These are phyloP conservation scores for Saxidomus purpurata DNA, from an alignment of 1,140 invertebrate genomes.

Conservation along the genomic window DNA sequence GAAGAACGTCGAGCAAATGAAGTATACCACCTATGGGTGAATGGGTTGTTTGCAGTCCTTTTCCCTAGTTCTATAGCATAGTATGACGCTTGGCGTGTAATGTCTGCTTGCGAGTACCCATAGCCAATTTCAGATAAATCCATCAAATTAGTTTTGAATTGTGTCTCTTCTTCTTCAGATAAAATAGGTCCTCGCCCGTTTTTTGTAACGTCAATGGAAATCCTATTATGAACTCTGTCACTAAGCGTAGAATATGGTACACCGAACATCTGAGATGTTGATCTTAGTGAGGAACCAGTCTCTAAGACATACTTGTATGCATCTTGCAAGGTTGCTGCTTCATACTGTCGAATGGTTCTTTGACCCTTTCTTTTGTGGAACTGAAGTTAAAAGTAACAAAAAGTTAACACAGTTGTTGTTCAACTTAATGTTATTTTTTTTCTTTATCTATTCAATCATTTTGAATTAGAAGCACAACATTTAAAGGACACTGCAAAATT, in stretches of 20 bases:
- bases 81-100: not conserved
- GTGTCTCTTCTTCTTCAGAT: not conserved
- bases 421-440: no score
- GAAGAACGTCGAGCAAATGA: not conserved
- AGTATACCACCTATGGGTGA: not conserved
- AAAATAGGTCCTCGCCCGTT: not conserved
- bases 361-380: no score
- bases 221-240: not conserved
- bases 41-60: not conserved
- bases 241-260: not conserved
- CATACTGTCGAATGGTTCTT: not conserved
- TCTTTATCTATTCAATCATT: no score
- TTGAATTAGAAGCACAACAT: no score
- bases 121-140: not conserved
- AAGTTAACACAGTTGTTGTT: no score
- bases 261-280: not conserved
- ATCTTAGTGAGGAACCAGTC: not conserved
- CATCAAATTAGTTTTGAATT: not conserved
- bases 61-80: not conserved
- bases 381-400: no score
- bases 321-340: not conserved
- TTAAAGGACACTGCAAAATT: no score
- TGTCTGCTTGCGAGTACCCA: not conserved
- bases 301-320: not conserved
- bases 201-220: not conserved